Percentiles rank a stretch among this genome's conserved stretches.
These are phyloP conservation scores for Alviniconcha marisindica DNA, from an alignment of 1,140 invertebrate genomes.

Conservation along the genomic window DNA sequence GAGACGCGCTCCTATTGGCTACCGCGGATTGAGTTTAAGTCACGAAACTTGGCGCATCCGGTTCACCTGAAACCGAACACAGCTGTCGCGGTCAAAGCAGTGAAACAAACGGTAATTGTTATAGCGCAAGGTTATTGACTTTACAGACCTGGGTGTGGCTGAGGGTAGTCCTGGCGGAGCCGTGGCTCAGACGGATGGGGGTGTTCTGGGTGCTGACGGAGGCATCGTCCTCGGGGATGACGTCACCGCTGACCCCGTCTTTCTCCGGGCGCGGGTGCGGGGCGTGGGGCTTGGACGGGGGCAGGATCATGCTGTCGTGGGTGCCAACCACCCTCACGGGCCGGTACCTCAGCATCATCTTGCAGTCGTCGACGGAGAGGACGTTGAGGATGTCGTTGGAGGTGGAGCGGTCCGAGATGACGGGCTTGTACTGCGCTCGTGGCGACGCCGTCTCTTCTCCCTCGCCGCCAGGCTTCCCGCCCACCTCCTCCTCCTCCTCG, in stretches of 20 bases:
- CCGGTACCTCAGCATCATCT: conserved; percentile 44
- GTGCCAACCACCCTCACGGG: conserved; percentile 25
- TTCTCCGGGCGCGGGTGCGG: neutral
- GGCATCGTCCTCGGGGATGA: neutral
- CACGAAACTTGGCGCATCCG: too few species aligned
- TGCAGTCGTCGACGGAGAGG: conserved; percentile 66
- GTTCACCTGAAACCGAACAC: too few species aligned
- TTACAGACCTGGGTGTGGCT: neutral
- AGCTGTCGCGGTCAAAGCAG: too few species aligned
- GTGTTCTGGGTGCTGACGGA: neutral
- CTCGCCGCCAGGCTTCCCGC: conserved; percentile 31
- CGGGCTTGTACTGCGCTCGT: conserved; percentile 26
- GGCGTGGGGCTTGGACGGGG: neutral
- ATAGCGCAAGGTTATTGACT: too few species aligned
- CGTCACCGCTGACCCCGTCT: neutral
- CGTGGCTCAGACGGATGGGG: conserved; percentile 20
- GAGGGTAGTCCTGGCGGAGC: conserved; percentile 6
- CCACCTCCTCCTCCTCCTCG: neutral
- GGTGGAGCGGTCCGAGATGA: conserved; percentile 36
- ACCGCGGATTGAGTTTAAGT: too few species aligned
- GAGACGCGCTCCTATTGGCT: too few species aligned
- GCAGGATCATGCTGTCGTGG: conserved; percentile 18
- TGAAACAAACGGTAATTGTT: too few species aligned
- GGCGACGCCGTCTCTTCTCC: conserved; percentile 31
- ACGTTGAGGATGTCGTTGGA: conserved; percentile 66